These are phyloP conservation scores for Synanthedon vespiformis DNA, from an alignment of 2,888 invertebrate genomes.

Conservation along the genomic window DNA sequence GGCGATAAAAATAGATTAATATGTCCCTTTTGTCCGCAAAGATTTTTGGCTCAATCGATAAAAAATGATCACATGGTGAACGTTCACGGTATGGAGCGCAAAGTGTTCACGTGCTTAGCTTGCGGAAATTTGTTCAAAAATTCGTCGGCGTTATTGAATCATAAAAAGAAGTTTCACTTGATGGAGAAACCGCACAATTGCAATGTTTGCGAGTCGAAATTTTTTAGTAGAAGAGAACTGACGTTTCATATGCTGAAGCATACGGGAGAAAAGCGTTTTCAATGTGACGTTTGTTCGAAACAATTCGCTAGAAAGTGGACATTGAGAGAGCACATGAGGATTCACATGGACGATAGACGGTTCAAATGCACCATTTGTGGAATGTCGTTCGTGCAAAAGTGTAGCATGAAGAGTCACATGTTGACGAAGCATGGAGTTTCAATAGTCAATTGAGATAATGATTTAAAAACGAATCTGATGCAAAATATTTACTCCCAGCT, in stretches of 20 bases:
- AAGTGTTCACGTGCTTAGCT: neutral
- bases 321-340: slow-evolving; percentile 8
- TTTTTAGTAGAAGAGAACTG: slow-evolving; percentile 25
- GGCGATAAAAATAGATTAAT: neutral
- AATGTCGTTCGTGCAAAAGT: slow-evolving; percentile 7
- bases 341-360: slow-evolving; percentile 7
- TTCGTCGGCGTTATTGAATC: neutral
- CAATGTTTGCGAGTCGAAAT: neutral
- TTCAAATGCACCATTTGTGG: slow-evolving; percentile 3
- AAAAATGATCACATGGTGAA: neutral
- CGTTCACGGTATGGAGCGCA: neutral
- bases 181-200: slow-evolving; percentile 1
- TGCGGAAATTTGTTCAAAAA: neutral
- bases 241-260: slow-evolving; percentile 32
- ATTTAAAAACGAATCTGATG: slow-evolving; percentile 1
- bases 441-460: slow-evolving; percentile 7
- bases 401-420: slow-evolving; percentile 6
- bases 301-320: slow-evolving; percentile 6
- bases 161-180: slow-evolving; percentile 1
- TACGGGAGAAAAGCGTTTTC: slow-evolving; percentile 25
- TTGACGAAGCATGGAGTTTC: neutral
- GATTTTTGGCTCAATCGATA: neutral
- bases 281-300: slow-evolving; percentile 27
- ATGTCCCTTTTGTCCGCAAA: neutral
- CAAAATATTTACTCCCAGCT: neutral